These are phyloP conservation scores for Lepilemur ruficaudatus DNA, from an alignment of 2,797 vertebrate species.

Conservation along the genomic window DNA sequence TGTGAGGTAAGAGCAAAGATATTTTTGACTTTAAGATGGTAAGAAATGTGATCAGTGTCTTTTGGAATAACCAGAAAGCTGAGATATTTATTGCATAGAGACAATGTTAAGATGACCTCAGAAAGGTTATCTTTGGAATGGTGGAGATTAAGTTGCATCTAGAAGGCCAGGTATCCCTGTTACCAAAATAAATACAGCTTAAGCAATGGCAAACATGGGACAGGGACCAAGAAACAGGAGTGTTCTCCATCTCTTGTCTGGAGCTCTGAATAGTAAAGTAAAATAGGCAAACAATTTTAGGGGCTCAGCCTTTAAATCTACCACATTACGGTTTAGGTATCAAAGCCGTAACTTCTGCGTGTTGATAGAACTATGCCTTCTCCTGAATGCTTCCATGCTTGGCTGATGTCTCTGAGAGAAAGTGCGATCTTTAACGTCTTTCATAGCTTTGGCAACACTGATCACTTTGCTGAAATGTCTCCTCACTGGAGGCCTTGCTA, in stretches of 20 bases:
- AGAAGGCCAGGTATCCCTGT: constrained; percentile 51
- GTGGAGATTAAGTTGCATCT: constrained; percentile 36
- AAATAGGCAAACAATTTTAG: background rate
- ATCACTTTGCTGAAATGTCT: background rate
- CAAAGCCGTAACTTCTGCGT: background rate
- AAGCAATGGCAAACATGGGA: constrained; percentile 26
- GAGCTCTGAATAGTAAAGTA: background rate
- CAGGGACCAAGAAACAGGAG: background rate
- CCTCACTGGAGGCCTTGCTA: background rate
- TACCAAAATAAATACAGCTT: constrained; percentile 64
- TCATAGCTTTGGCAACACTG: background rate
- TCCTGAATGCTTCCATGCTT: background rate
- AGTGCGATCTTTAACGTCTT: background rate
- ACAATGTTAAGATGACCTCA: constrained; percentile 26
- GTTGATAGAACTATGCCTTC: background rate
- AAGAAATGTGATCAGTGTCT: background rate
- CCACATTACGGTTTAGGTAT: rapidly evolving
- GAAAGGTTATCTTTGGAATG: constrained; percentile 52
- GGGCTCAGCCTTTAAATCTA: background rate
- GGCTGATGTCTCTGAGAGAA: background rate
- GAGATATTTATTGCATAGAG: constrained; percentile 48
- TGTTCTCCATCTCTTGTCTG: background rate
- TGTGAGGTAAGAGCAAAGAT: background rate
- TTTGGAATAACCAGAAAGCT: constrained; percentile 23
- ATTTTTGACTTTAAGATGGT: background rate